Percentiles rank a stretch among this genome's conserved stretches.
phyloP scores from a whole-genome alignment of 2,888 invertebrate genomes.

The Campoletis raptor region DNA sequence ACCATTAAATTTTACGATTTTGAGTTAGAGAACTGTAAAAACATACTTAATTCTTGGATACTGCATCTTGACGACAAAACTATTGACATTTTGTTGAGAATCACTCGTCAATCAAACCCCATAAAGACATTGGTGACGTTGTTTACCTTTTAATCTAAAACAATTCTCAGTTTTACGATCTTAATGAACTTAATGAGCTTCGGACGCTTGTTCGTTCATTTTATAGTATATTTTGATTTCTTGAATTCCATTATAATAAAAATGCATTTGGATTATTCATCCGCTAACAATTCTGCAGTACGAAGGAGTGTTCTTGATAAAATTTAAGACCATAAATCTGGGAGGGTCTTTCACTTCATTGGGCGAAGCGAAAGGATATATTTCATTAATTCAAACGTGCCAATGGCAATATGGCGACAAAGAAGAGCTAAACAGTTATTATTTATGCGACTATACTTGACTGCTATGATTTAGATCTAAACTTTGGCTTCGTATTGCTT shows the following conservation, averaged over 20 bases:
- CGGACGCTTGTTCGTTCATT: not conserved
- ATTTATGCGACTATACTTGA: conserved; percentile 81
- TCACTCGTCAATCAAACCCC: not conserved
- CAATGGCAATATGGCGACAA: conserved; percentile 76
- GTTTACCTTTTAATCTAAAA: not conserved
- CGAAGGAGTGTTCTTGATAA: conserved; percentile 59
- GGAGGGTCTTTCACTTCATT: conserved; percentile 72
- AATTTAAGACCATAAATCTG: conserved; percentile 80
- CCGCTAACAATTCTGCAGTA: conserved; percentile 75
- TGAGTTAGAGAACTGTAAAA: conserved; percentile 77
- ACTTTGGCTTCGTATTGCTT: not conserved
- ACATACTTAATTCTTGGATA: not conserved
- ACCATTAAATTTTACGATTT: conserved; percentile 80
- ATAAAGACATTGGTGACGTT: not conserved
- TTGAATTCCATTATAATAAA: not conserved
- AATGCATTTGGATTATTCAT: conserved; percentile 80
- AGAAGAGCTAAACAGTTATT: conserved; percentile 81
- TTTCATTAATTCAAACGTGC: conserved; percentile 69
- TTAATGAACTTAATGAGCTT: not conserved
- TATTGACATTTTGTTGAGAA: not conserved
- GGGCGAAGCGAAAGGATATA: conserved; percentile 72
- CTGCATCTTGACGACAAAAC: not conserved
- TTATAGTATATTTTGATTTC: not conserved
- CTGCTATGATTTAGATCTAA: conserved; percentile 38
- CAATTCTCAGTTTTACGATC: not conserved